phyloP scores from a whole-genome alignment of 2,888 invertebrate species.

The Sceliomorpha sp. region DNA sequence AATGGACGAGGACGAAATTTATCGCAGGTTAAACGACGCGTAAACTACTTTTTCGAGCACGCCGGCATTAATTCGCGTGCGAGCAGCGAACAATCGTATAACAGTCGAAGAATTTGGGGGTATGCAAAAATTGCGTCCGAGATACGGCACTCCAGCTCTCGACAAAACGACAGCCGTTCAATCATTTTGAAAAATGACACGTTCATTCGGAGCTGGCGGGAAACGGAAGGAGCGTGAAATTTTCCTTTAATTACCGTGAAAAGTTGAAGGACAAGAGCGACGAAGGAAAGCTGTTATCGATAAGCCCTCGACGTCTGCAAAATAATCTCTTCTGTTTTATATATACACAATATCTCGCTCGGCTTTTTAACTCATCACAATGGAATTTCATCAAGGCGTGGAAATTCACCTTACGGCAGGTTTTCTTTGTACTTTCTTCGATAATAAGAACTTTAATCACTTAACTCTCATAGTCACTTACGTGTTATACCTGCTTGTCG shows the following conservation, averaged over 20 bases:
- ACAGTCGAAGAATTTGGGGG: no score
- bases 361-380: conserved; percentile 39
- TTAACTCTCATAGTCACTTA: conserved; percentile 52
- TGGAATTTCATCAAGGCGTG: conserved; percentile 27
- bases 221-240: no score
- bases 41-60: neutral
- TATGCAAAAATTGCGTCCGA: no score
- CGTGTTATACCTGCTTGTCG: conserved; percentile 44
- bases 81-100: no score
- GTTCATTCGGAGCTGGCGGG: no score
- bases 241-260: no score
- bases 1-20: neutral
- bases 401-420: conserved; percentile 29
- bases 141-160: neutral
- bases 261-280: no score
- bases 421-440: conserved; percentile 49
- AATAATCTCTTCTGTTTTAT: conserved; percentile 32
- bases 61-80: neutral
- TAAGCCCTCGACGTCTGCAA: conserved; percentile 7
- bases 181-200: no score
- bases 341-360: conserved; percentile 7
- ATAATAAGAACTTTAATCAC: conserved; percentile 52
- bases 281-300: conserved; percentile 19
- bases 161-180: no score
- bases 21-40: neutral